These are phyloP conservation scores for Sitobion miscanthi DNA, from an alignment of 1,140 invertebrate genomes.

Conservation along the genomic window DNA sequence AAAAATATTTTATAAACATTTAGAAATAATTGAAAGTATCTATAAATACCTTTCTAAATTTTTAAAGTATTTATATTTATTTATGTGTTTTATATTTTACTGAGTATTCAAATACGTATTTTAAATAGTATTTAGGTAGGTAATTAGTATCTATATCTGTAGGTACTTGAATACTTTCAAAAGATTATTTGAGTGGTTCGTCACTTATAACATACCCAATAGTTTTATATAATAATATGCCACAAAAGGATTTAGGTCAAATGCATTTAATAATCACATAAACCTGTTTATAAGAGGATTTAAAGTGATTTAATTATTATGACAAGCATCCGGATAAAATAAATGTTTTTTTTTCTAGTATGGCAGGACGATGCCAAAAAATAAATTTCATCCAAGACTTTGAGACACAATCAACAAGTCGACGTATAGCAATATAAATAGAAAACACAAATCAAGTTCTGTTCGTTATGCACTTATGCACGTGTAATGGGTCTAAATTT, in stretches of 20 bases:
- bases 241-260: background rate
- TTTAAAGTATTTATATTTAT: no score
- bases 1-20: no score
- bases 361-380: background rate
- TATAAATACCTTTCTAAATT: no score
- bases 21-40: no score
- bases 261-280: background rate
- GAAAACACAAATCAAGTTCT: background rate
- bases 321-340: background rate
- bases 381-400: background rate
- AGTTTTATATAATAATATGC: background rate
- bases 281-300: background rate
- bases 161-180: no score
- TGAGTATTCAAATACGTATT: no score
- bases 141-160: no score
- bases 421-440: slow-evolving; percentile 8
- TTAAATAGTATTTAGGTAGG: no score
- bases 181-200: no score
- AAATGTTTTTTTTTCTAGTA: background rate
- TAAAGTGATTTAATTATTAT: slow-evolving; percentile 9
- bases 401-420: background rate
- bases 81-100: no score
- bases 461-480: background rate
- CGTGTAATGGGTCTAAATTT: background rate
- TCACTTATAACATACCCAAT: background rate